phyloP scores from a whole-genome alignment of 1,140 invertebrate genomes.

The Eupeodes corollae region DNA sequence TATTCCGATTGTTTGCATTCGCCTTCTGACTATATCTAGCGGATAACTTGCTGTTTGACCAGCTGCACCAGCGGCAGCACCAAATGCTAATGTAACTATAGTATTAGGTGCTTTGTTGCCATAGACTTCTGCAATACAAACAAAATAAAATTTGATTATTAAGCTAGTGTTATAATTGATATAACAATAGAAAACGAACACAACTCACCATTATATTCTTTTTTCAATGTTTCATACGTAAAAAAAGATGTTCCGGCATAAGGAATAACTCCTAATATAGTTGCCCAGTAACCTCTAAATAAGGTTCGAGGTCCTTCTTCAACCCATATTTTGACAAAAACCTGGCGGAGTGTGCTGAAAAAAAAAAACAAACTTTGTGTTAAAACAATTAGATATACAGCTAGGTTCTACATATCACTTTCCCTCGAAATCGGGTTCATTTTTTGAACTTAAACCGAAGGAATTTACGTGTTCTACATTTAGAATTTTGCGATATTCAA shows the following conservation, averaged over 20 bases:
- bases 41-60: constrained; percentile 96
- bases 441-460: too few relatives aligned
- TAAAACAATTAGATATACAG: too few relatives aligned
- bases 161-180: neutral
- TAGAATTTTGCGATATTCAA: too few relatives aligned
- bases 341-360: constrained; percentile 45
- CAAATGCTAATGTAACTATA: constrained; percentile 61
- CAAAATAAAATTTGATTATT: neutral
- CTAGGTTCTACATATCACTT: too few relatives aligned
- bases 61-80: constrained; percentile 82
- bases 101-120: constrained; percentile 42
- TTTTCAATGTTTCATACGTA: constrained; percentile 91
- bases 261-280: constrained; percentile 86
- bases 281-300: constrained; percentile 82
- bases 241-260: constrained; percentile 97
- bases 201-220: constrained; percentile 57
- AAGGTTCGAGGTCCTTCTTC: constrained; percentile 69
- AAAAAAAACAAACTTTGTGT: too few relatives aligned
- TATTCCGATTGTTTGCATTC: constrained; percentile 35
- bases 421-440: too few relatives aligned
- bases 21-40: constrained; percentile 34
- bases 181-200: neutral
- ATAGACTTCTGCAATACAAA: constrained; percentile 20
- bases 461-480: too few relatives aligned
- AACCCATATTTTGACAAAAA: constrained; percentile 71